Evolutionary conservation across 2,888 invertebrate species (phyloP).

Genomic region (Carpatolechia fugitivella): DNA sequence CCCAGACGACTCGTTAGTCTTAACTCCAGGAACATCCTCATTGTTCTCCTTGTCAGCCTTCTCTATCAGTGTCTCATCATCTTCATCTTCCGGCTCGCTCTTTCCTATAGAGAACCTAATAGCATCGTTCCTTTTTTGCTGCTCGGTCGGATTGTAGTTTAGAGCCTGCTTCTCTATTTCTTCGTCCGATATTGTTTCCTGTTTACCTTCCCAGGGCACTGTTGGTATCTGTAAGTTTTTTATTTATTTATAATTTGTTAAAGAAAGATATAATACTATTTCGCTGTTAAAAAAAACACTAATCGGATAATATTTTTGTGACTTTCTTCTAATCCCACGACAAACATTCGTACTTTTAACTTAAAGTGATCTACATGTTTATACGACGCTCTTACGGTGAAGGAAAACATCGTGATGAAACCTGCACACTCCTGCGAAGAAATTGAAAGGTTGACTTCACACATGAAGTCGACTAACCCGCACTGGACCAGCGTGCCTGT

Average conservation of each 20-base stretch:
- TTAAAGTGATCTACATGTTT: no score
- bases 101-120: constrained; percentile 45
- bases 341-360: no score
- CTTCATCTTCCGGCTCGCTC: constrained; percentile 34
- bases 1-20: not conserved
- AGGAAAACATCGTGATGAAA: no score
- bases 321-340: no score
- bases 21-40: not conserved
- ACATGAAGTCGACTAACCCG: no score
- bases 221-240: constrained; percentile 17
- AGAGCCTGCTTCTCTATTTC: constrained; percentile 27
- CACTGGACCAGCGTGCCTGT: no score
- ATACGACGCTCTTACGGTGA: no score
- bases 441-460: no score
- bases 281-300: no score
- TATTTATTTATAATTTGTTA: not conserved
- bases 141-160: constrained; percentile 13
- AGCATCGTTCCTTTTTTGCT: constrained; percentile 27
- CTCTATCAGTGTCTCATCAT: not conserved
- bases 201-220: constrained; percentile 53
- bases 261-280: no score
- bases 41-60: not conserved
- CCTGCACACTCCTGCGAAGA: no score
- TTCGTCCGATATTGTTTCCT: constrained; percentile 54
- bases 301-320: no score